These are phyloP conservation scores for Eristalinus sepulchralis DNA, from an alignment of 2,888 invertebrate genomes.

Conservation along the genomic window DNA sequence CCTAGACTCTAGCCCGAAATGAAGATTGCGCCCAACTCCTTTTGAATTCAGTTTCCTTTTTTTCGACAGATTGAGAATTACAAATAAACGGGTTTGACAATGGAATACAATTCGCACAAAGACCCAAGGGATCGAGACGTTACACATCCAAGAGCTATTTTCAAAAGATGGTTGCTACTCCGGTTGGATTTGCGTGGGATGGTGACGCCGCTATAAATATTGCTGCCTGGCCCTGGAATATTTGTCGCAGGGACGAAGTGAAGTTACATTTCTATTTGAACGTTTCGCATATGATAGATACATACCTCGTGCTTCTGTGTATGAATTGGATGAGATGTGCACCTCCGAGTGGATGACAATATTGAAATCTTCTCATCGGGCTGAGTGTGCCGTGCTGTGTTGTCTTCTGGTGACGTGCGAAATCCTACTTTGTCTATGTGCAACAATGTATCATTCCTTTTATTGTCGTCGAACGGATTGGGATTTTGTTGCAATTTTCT, in stretches of 20 bases:
- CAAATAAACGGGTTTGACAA: slow-evolving; percentile 10
- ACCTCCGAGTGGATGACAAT: neutral
- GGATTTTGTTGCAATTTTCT: neutral
- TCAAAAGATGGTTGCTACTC: neutral
- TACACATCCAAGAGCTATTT: slow-evolving; percentile 12
- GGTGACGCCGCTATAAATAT: slow-evolving; percentile 13
- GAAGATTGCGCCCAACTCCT: neutral
- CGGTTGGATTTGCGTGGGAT: neutral
- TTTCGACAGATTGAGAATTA: neutral
- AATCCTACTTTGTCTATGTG: slow-evolving; percentile 4
- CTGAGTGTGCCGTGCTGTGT: neutral
- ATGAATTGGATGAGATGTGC: neutral
- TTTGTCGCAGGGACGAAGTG: slow-evolving; percentile 2
- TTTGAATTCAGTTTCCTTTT: neutral
- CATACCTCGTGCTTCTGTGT: neutral
- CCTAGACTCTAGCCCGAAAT: neutral
- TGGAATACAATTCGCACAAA: slow-evolving; percentile 15
- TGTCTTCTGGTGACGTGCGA: neutral
- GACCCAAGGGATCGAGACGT: neutral
- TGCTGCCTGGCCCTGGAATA: neutral
- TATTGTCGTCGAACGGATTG: neutral
- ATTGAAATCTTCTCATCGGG: neutral
- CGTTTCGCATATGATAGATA: neutral
- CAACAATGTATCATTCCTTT: neutral
- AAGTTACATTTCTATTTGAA: neutral